Percentiles rank a stretch among this genome's conserved stretches.
These are phyloP conservation scores for Excalfactoria chinensis DNA, from an alignment of 2,113 vertebrate genomes.

Conservation along the genomic window DNA sequence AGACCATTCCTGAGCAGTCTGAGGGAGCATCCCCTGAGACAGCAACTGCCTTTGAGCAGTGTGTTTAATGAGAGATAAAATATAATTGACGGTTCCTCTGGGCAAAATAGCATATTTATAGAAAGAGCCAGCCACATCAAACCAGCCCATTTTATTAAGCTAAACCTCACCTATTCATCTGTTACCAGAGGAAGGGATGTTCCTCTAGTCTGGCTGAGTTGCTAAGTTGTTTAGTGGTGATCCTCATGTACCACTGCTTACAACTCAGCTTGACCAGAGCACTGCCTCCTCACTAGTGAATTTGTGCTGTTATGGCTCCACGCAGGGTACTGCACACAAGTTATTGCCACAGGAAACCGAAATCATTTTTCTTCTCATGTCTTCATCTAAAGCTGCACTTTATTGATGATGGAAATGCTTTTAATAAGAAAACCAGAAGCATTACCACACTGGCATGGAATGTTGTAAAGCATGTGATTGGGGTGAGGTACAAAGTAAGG, in stretches of 20 bases:
- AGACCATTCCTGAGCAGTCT: not conserved
- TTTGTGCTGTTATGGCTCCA: fast-evolving
- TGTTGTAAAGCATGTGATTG: not conserved
- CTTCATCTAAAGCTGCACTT: not conserved
- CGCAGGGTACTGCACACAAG: too few relatives aligned
- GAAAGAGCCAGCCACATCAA: not conserved
- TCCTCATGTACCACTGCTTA: not conserved
- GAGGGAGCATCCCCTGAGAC: not conserved
- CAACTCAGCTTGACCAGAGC: not conserved
- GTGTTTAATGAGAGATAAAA: not conserved
- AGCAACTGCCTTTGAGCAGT: not conserved
- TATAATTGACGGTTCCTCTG: not conserved
- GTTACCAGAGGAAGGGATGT: not conserved
- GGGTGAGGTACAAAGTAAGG: not conserved
- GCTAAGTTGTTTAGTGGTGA: not conserved
- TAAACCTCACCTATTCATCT: not conserved
- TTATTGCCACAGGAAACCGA: not conserved
- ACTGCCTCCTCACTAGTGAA: fast-evolving
- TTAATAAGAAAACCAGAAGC: not conserved
- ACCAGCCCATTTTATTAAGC: not conserved
- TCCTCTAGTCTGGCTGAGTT: not conserved
- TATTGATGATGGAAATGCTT: not conserved
- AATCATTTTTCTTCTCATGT: fast-evolving
- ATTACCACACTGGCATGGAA: not conserved
- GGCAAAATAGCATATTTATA: not conserved